These are phyloP conservation scores for Alexandromys fortis DNA, from an alignment of 2,113 vertebrate species.

Conservation along the genomic window DNA sequence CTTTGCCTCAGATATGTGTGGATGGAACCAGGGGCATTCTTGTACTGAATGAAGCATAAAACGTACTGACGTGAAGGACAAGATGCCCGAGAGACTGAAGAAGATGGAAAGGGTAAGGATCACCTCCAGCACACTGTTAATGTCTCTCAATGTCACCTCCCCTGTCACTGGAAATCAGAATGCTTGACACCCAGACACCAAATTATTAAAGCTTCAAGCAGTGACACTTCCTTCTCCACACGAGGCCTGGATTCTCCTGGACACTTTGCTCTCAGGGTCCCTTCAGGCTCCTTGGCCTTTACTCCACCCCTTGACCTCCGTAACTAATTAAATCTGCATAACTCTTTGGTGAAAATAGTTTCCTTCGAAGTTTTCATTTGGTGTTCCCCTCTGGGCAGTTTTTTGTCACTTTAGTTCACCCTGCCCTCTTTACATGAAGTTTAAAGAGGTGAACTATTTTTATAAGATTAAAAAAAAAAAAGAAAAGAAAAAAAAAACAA, in stretches of 20 bases:
- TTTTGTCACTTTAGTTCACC: constrained; percentile 78
- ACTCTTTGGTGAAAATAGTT: constrained; percentile 85
- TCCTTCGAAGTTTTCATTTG: constrained; percentile 85
- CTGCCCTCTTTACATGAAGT: constrained; percentile 77
- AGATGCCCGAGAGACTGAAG: background rate
- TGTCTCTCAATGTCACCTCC: constrained; percentile 75
- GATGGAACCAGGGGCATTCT: background rate
- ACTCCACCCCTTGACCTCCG: constrained; percentile 83
- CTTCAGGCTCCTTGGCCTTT: constrained; percentile 85
- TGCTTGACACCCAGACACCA: constrained; percentile 85
- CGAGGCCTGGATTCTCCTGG: constrained; percentile 84
- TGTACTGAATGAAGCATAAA: background rate
- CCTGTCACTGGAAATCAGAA: constrained; percentile 79
- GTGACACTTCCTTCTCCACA: constrained; percentile 83
- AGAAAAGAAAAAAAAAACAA: constrained; percentile 23
- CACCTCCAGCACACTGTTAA: constrained; percentile 70
- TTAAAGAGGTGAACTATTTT: constrained; percentile 79
- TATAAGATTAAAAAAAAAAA: constrained; percentile 60
- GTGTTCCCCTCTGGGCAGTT: constrained; percentile 83
- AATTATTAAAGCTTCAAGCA: constrained; percentile 86
- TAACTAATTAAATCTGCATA: constrained; percentile 91
- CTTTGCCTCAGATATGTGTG: background rate
- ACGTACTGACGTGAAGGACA: background rate
- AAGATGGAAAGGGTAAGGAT: background rate
- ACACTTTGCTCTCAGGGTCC: constrained; percentile 84